Evolutionary conservation across 2,797 vertebrate genomes (phyloP), one percentile per base, ranked within the genome.

Genomic region (Alcedo quadribrachys): DNA sequence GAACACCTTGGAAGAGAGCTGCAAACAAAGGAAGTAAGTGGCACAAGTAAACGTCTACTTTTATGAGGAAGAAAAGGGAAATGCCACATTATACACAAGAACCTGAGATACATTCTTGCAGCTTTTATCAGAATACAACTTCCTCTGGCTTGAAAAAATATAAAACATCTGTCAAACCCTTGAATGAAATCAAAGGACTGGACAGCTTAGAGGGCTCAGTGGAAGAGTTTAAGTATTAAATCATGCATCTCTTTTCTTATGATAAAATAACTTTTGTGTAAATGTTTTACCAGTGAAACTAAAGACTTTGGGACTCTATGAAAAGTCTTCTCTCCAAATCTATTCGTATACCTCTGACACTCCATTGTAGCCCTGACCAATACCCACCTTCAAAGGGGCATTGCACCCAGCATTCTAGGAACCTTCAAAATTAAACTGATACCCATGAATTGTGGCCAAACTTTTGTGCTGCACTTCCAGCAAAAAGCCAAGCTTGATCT

Each of bases 141-240:
- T 95, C 92, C 91, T 90, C 89, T 17, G 81, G 24, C 16, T 7
- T 70, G 88, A 76, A 92, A 92, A 96, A 95, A 94, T 81, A 94
- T 73, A 94, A 95, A 93, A 92, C 84, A 83, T 93, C 94, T 95
- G 90, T 94, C 95, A 96, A 93, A 90, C n/a, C 84, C 66, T 19
- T 90, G 83, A 87, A 87, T 85, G 83, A 89, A 94, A 84, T 90
- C 86, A 92, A 94, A 95, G 77, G 85, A 48, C 58, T 9, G 69
- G 85, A 35, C 81, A 86, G 84, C 76, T 91, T 81, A 93, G 87
- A 90, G 75, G 81, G 73, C 92, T 93, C 96, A 81, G 84, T 63
- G 58, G 79, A 94, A 89, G 77, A 75, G 74, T 69, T 89, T 30
- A 74, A 35, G 77, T 77, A 94, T 91, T 88, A 95, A 96, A 95